These are phyloP conservation scores for Ischnura elegans DNA, from an alignment of 2,888 invertebrate species.

Conservation along the genomic window DNA sequence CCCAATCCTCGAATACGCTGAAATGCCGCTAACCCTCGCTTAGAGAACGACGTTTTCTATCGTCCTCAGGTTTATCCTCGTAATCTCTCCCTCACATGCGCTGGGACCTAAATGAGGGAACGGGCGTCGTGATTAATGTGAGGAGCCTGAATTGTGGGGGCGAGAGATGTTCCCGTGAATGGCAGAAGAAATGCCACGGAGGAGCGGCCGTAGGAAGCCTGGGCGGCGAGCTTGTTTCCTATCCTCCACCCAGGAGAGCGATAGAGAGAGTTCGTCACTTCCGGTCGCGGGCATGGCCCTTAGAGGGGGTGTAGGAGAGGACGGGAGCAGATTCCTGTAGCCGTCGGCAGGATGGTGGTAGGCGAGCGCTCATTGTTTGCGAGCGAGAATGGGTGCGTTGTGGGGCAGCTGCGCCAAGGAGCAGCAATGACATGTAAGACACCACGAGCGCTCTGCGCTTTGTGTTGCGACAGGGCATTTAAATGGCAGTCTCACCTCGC, in stretches of 20 bases:
- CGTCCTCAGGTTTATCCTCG: no score
- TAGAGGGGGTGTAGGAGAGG: background rate
- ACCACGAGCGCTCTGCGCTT: background rate
- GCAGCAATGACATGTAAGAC: slow-evolving; percentile 37
- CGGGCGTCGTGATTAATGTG: background rate
- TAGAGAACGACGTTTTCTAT: no score
- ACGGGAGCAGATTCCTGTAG: slow-evolving; percentile 53
- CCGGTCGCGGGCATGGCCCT: slow-evolving; percentile 54
- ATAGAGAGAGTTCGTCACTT: slow-evolving; percentile 59
- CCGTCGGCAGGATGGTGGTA: slow-evolving; percentile 17
- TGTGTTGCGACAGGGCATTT: slow-evolving; percentile 33
- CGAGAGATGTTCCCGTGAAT: slow-evolving; percentile 25
- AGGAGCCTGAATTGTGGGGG: background rate
- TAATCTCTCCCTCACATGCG: background rate
- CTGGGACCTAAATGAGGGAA: background rate
- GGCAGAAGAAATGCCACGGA: background rate
- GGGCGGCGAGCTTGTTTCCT: slow-evolving; percentile 31
- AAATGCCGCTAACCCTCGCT: no score
- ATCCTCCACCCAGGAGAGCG: background rate
- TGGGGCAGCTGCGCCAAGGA: slow-evolving; percentile 26
- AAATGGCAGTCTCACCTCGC: slow-evolving; percentile 13
- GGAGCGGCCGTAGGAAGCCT: background rate
- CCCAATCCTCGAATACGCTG: no score
- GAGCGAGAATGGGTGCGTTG: background rate
- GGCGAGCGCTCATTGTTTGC: slow-evolving; percentile 36